Conservation (phyloP, 2,113 vertebrate species). For the Notarius quadriscutis region DNA sequence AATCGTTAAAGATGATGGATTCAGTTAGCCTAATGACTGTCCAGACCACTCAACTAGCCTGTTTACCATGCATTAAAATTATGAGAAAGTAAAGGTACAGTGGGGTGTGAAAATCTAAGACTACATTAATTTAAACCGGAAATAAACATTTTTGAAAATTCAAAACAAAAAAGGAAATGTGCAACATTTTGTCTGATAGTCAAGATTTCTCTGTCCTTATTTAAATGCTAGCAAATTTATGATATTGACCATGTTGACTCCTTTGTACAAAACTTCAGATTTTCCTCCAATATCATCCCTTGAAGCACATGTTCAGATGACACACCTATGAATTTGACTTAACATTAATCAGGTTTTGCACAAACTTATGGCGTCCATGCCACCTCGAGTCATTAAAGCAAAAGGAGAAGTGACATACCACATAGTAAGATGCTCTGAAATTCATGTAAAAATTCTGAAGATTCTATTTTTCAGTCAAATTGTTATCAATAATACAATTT, state of each 20-base stretch:
- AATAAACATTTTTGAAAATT: background rate
- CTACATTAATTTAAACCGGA: background rate
- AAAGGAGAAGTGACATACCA: background rate
- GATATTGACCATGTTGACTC: background rate
- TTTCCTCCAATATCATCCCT: too few relatives aligned
- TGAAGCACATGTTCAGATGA: too few relatives aligned
- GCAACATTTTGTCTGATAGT: too few relatives aligned
- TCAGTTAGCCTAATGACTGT: constrained; percentile 4
- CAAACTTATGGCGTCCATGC: too few relatives aligned
- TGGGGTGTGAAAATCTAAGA: background rate
- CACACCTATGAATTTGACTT: too few relatives aligned
- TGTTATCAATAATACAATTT: background rate
- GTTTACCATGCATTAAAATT: background rate
- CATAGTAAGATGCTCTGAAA: background rate
- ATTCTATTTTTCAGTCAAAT: background rate
- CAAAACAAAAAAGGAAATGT: too few relatives aligned
- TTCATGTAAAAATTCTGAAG: background rate
- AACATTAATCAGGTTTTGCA: too few relatives aligned
- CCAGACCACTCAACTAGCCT: background rate
- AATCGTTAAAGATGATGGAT: background rate
- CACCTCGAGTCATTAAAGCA: background rate
- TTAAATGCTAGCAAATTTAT: background rate
- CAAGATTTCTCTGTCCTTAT: background rate
- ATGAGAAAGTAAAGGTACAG: background rate
- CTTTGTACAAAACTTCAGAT: background rate